These are phyloP conservation scores for Venturia canescens DNA, from an alignment of 1,140 invertebrate species.

Conservation along the genomic window DNA sequence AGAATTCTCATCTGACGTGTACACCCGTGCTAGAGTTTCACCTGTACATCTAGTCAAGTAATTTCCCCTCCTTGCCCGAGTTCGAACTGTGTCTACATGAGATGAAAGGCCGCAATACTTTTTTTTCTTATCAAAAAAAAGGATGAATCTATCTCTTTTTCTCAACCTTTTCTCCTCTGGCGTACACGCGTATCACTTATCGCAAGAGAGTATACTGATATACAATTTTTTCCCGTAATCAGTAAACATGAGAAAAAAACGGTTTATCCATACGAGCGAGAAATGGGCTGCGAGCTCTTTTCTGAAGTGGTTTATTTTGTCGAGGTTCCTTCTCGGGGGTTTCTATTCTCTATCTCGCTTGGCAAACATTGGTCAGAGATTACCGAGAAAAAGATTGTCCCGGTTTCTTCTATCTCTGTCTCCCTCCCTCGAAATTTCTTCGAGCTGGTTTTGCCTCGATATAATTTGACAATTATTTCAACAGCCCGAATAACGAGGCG, in stretches of 20 bases:
- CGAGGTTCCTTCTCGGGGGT: slow-evolving; percentile 64
- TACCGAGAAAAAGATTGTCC: slow-evolving; percentile 59
- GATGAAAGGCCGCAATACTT: neutral
- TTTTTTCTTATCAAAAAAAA: slow-evolving; percentile 17
- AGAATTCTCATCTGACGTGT: neutral
- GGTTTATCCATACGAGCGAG: slow-evolving; percentile 60
- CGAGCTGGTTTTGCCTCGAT: neutral
- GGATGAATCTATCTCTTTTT: slow-evolving; percentile 47
- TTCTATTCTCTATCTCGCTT: slow-evolving; percentile 43
- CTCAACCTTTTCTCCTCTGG: slow-evolving; percentile 30
- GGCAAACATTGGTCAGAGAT: slow-evolving; percentile 71
- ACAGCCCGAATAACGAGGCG: neutral
- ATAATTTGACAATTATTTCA: slow-evolving; percentile 20
- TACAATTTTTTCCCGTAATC: slow-evolving; percentile 57
- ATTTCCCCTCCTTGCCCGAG: neutral
- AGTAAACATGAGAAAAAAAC: slow-evolving; percentile 64
- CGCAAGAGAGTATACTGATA: slow-evolving; percentile 49
- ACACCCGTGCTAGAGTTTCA: neutral
- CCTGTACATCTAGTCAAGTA: neutral
- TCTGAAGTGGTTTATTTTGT: slow-evolving; percentile 76
- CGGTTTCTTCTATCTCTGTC: neutral
- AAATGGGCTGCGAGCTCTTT: slow-evolving; percentile 40
- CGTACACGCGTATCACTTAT: slow-evolving; percentile 52
- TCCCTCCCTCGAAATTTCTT: slow-evolving; percentile 9
- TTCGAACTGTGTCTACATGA: neutral